Conservation (phyloP, 2,113 vertebrate species). For the Circaetus cinerascens region DNA sequence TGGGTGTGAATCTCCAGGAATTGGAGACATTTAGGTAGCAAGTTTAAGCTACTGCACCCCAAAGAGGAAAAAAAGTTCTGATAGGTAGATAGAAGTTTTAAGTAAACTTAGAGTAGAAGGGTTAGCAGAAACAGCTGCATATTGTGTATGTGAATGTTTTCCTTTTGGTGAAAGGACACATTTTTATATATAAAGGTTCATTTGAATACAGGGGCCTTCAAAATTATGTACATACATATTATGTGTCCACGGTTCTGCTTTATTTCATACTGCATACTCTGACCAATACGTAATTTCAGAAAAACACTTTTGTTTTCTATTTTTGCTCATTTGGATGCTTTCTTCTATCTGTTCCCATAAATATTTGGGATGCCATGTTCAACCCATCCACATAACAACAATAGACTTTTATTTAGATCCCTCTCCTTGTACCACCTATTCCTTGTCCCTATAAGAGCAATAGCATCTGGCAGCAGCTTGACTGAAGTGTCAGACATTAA, state of each 20-base stretch:
- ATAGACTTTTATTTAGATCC: not conserved
- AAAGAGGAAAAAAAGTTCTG: not conserved
- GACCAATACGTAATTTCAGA: not conserved
- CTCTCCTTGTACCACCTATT: not conserved
- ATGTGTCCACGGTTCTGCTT: not conserved
- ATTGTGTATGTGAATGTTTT: not conserved
- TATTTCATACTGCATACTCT: not conserved
- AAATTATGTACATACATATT: not conserved
- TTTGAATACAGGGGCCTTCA: not conserved
- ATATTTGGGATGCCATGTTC: not conserved
- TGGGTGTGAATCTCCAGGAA: not conserved
- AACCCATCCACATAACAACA: not conserved
- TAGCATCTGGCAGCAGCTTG: not conserved
- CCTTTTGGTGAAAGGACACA: not conserved
- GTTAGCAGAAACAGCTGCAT: not conserved
- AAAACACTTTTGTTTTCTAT: not conserved
- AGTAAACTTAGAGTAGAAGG: not conserved
- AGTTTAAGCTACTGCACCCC: not conserved
- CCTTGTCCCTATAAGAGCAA: not conserved
- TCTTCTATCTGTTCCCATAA: not conserved
- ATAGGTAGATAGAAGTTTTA: not conserved
- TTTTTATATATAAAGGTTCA: not conserved
- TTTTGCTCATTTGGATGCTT: not conserved
- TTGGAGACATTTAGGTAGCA: not conserved
- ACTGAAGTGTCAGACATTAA: not conserved